A percentile compares a stretch with the other conserved stretches of the same genome.
Evolutionary conservation across 2,113 vertebrate genomes (phyloP).

Genomic region (Gallinago paraguaiae): DNA sequence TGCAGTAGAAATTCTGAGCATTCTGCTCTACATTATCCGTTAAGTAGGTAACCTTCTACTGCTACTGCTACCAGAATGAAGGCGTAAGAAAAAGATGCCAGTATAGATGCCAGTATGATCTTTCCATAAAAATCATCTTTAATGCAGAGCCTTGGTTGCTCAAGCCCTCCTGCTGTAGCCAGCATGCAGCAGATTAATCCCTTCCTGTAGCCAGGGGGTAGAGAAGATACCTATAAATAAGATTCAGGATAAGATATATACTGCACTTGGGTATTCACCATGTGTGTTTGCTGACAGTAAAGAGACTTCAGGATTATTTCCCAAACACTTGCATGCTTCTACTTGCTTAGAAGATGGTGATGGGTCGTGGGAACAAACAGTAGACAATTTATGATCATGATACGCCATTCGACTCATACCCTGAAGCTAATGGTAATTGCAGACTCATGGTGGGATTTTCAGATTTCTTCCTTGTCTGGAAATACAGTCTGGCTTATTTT

Average conservation of each 20-base stretch:
- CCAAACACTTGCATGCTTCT: not conserved
- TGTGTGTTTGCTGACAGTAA: not conserved
- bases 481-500: not conserved
- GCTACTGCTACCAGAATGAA: not conserved
- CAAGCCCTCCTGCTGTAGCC: not conserved
- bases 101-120: not conserved
- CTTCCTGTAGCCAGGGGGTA: not conserved
- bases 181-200: not conserved
- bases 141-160: not conserved
- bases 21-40: not conserved
- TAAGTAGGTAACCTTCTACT: not conserved
- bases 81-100: not conserved
- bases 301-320: not conserved
- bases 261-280: not conserved
- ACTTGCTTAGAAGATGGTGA: not conserved
- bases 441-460: not conserved
- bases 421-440: not conserved
- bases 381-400: not conserved
- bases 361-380: not conserved
- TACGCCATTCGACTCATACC: not conserved
- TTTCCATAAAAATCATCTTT: not conserved
- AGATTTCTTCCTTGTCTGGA: not conserved
- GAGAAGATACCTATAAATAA: not conserved
- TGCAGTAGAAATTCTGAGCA: not conserved
- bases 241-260: not conserved